Conservation (phyloP, 2,888 invertebrate species). For the Malacosoma neustria region DNA sequence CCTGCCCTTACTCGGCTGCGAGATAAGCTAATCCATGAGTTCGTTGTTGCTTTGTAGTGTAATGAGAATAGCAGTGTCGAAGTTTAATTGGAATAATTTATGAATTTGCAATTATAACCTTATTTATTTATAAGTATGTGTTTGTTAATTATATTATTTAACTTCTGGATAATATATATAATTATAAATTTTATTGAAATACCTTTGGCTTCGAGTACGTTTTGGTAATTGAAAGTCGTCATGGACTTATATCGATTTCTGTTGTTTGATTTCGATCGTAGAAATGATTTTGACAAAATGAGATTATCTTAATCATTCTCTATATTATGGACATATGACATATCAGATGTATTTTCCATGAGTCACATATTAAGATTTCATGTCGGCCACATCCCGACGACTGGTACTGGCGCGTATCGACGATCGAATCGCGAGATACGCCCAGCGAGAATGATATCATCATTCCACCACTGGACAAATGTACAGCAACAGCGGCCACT, state of each 20-base stretch:
- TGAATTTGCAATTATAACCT: too few relatives aligned
- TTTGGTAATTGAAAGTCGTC: too few relatives aligned
- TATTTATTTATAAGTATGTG: too few relatives aligned
- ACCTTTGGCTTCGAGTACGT: too few relatives aligned
- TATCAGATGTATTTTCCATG: slow-evolving; percentile 42
- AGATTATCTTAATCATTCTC: too few relatives aligned
- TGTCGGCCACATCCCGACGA: slow-evolving; percentile 28
- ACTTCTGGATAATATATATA: too few relatives aligned
- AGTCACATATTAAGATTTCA: slow-evolving; percentile 40
- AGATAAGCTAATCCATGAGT: slow-evolving; percentile 51
- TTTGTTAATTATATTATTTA: too few relatives aligned
- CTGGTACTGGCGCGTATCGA: slow-evolving; percentile 29
- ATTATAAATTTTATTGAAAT: too few relatives aligned
- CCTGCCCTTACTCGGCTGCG: slow-evolving; percentile 29
- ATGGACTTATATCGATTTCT: too few relatives aligned
- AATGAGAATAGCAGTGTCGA: slow-evolving; percentile 40
- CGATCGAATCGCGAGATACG: slow-evolving; percentile 51
- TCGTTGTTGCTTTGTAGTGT: slow-evolving; percentile 29
- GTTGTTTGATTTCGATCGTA: too few relatives aligned
- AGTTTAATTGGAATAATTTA: too few relatives aligned
- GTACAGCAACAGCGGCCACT: slow-evolving; percentile 4
- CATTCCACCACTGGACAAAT: slow-evolving; percentile 15
- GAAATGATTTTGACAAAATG: too few relatives aligned
- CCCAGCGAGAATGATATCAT: slow-evolving; percentile 37
- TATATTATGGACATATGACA: slow-evolving; percentile 44